phyloP scores from a whole-genome alignment of 1,140 invertebrate species.

The Zelostemma sp. region DNA sequence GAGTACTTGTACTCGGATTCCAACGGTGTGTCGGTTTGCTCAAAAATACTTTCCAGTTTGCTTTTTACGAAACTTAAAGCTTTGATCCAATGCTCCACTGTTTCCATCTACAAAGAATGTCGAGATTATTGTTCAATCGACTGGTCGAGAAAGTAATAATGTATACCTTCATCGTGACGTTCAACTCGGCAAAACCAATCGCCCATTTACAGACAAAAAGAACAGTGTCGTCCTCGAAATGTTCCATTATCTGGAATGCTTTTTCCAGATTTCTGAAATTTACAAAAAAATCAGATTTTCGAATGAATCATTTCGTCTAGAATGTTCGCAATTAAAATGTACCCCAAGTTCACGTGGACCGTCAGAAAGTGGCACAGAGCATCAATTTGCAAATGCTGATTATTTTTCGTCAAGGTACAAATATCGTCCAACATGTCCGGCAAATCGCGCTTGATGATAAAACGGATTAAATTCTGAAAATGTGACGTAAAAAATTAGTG shows the following conservation, averaged over 20 bases:
- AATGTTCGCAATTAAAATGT: slow-evolving; percentile 17
- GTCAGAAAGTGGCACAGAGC: slow-evolving; percentile 49
- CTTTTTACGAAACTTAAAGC: slow-evolving; percentile 30
- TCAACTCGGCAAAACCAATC: slow-evolving; percentile 37
- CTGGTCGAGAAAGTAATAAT: not conserved
- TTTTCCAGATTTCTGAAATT: slow-evolving; percentile 50
- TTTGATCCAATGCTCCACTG: slow-evolving; percentile 43
- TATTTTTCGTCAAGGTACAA: slow-evolving; percentile 54
- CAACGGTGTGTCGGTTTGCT: slow-evolving; percentile 6
- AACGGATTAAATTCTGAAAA: slow-evolving; percentile 52
- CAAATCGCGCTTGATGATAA: slow-evolving; percentile 56
- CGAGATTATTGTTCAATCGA: not conserved
- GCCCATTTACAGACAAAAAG: slow-evolving; percentile 51
- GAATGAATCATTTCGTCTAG: too few species aligned
- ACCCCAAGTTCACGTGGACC: slow-evolving; percentile 51
- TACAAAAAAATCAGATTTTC: slow-evolving; percentile 3
- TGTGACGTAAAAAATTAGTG: slow-evolving; percentile 6
- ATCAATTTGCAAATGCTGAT: slow-evolving; percentile 41
- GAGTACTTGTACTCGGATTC: slow-evolving; percentile 22
- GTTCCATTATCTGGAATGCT: slow-evolving; percentile 48
- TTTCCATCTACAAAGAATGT: slow-evolving; percentile 23
- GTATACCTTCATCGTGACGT: slow-evolving; percentile 41
- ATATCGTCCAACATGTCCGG: slow-evolving; percentile 53
- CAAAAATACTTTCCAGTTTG: slow-evolving; percentile 37
- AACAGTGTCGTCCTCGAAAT: slow-evolving; percentile 44